These are phyloP conservation scores for Oryctolagus cuniculus DNA, from an alignment of 2,113 vertebrate species.

Conservation along the genomic window mOryCun1.1 NC_091445.1:96722001-96722500, in stretches of 20 bases:
- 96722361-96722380: neutral
- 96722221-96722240: too few species aligned
- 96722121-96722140: neutral
- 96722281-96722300: too few species aligned
- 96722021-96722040: fast-evolving
- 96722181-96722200: fast-evolving
- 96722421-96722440: constrained; percentile 32
- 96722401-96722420: constrained; percentile 66
- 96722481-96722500: neutral
- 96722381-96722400: neutral
- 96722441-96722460: neutral
- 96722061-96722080: fast-evolving
- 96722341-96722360: too few species aligned
- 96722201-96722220: neutral
- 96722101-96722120: neutral
- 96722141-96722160: too few species aligned
- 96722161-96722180: too few species aligned
- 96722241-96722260: fast-evolving
- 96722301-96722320: fast-evolving
- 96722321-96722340: constrained; percentile 42
- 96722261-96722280: neutral
- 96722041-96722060: too few species aligned
- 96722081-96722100: fast-evolving
- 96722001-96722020: neutral
- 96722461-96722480: fast-evolving